These are phyloP conservation scores for Falco punctatus DNA, from an alignment of 2,113 vertebrate genomes.

Conservation along the genomic window DNA sequence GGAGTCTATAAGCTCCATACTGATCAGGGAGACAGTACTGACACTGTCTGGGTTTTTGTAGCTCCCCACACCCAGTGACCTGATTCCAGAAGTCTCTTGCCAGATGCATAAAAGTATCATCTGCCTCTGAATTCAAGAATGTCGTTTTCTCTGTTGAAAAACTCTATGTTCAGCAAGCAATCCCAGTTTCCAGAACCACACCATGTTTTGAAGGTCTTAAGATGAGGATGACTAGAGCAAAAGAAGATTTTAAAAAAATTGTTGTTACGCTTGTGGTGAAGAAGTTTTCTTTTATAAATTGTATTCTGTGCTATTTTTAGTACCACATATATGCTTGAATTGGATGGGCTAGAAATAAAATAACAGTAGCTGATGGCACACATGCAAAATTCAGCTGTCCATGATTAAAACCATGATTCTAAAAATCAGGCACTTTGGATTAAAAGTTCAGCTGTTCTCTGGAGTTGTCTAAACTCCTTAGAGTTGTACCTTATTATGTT, in stretches of 20 bases:
- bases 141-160: neutral
- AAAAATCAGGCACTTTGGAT: neutral
- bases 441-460: neutral
- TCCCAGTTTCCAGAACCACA: neutral
- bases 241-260: neutral
- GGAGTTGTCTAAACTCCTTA: neutral
- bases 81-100: neutral
- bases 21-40: neutral
- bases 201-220: accelerated
- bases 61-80: neutral
- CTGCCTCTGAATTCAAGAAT: neutral
- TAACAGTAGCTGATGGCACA: neutral
- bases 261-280: neutral
- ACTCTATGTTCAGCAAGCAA: neutral
- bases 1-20: neutral
- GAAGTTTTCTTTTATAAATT: neutral
- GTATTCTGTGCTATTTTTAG: neutral
- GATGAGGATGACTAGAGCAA: neutral
- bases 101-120: neutral
- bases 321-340: neutral
- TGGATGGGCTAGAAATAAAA: neutral
- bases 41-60: neutral
- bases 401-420: neutral
- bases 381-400: neutral
- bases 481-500: neutral